Conservation (phyloP, 2,888 invertebrate genomes). For the Drosophila atripex region DNA sequence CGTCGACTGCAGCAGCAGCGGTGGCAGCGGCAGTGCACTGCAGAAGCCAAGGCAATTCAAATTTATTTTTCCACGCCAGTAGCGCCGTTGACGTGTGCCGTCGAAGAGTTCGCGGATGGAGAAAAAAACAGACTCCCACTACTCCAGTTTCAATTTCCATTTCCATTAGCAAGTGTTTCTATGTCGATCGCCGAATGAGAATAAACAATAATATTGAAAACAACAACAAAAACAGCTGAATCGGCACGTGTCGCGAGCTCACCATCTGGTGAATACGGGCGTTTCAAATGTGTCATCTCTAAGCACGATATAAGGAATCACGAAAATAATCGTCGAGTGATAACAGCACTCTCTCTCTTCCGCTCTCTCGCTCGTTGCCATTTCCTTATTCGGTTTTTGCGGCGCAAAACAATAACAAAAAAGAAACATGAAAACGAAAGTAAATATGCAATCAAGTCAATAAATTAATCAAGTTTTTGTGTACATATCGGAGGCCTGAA, state of each 20-base stretch:
- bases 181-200: neutral
- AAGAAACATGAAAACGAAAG: constrained; percentile 66
- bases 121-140: constrained; percentile 9
- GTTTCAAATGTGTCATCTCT: constrained; percentile 18
- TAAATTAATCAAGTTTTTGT: constrained; percentile 17
- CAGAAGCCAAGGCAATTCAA: constrained; percentile 34
- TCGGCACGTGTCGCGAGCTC: constrained; percentile 41
- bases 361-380: too few relatives aligned
- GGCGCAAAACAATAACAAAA: constrained; percentile 38
- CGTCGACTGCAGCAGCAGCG: constrained; percentile 24
- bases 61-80: constrained; percentile 41
- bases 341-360: constrained; percentile 8
- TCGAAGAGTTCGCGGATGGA: constrained; percentile 49
- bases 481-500: constrained; percentile 9
- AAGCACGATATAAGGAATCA: too few relatives aligned
- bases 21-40: constrained; percentile 12
- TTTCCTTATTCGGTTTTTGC: neutral
- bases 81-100: constrained; percentile 67
- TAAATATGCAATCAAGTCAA: constrained; percentile 57
- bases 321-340: constrained; percentile 16
- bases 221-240: constrained; percentile 20
- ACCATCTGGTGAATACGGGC: constrained; percentile 52
- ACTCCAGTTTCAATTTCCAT: neutral
- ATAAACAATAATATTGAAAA: neutral
- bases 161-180: constrained; percentile 17